A percentile compares a stretch with the other conserved stretches of the same genome.
Evolutionary conservation across 2,888 invertebrate species (phyloP).

Genomic region (Quadroppia sp.): DNA sequence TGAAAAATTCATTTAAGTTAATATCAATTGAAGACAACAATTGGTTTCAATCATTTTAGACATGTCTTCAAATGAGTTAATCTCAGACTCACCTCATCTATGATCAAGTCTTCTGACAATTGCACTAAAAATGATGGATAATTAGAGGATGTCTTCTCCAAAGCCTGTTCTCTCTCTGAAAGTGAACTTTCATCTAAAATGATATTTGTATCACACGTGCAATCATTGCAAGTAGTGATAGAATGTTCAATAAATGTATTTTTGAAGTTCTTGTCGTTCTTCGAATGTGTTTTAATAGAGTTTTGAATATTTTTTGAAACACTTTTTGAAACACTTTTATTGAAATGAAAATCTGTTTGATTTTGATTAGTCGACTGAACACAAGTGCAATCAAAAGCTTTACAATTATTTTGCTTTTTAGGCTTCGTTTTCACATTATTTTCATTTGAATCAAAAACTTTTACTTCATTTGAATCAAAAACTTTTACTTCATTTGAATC

Average conservation of each 20-base stretch:
- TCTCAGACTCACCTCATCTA: constrained; percentile 27
- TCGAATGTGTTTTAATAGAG: background rate
- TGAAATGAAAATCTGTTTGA: background rate
- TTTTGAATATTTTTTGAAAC: background rate
- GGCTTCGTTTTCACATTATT: background rate
- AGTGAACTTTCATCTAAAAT: constrained; percentile 18
- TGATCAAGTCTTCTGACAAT: background rate
- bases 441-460: background rate
- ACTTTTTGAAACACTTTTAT: background rate
- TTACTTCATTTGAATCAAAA: background rate
- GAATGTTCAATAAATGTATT: constrained; percentile 24
- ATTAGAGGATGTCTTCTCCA: background rate
- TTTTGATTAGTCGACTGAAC: background rate
- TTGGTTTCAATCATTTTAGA: too few relatives aligned
- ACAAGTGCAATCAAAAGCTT: constrained; percentile 2
- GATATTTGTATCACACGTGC: constrained; percentile 25
- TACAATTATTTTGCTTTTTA: background rate
- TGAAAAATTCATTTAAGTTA: background rate
- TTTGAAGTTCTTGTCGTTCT: background rate
- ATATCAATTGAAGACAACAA: background rate
- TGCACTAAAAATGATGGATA: background rate
- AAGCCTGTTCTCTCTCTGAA: background rate
- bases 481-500: too few relatives aligned
- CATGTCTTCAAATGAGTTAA: too few relatives aligned
- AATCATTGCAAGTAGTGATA: background rate